These are phyloP conservation scores for Syrrhaptes paradoxus DNA, from an alignment of 2,113 vertebrate genomes.

Conservation along the genomic window DNA sequence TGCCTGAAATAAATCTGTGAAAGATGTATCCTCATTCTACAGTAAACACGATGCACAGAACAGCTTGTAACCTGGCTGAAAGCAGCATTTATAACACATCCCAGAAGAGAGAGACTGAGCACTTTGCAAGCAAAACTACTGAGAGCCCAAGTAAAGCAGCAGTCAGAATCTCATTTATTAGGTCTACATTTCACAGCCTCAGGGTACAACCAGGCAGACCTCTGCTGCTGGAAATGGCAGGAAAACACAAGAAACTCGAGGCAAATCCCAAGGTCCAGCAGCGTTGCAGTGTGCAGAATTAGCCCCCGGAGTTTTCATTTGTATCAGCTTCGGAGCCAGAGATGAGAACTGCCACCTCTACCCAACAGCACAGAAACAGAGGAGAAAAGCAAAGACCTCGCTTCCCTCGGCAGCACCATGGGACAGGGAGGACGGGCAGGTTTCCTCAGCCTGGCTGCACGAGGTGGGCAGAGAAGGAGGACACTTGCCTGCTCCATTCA, in stretches of 20 bases:
- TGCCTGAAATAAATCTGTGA: not conserved
- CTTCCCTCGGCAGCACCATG: rapidly evolving
- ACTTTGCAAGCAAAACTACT: not conserved
- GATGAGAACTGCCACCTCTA: not conserved
- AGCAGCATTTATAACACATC: not conserved
- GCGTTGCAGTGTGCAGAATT: rapidly evolving
- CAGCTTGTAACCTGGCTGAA: not conserved
- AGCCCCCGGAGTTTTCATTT: not conserved
- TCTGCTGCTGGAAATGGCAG: not conserved
- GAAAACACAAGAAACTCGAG: not conserved
- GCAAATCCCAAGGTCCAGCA: not conserved
- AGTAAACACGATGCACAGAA: not conserved
- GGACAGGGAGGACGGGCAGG: not conserved
- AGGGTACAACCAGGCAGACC: rapidly evolving
- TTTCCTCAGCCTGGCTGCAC: not conserved
- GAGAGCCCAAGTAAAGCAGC: not conserved
- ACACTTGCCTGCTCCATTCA: not conserved
- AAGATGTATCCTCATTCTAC: not conserved
- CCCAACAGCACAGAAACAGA: not conserved
- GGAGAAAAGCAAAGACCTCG: rapidly evolving
- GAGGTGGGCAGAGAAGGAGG: not conserved
- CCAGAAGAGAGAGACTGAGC: not conserved
- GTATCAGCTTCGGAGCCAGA: rapidly evolving
- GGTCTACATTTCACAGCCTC: not conserved
- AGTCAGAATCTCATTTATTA: not conserved